Base-by-base conservation (phyloP, 2,888 invertebrate species). In the Beris chalybata region DNA sequence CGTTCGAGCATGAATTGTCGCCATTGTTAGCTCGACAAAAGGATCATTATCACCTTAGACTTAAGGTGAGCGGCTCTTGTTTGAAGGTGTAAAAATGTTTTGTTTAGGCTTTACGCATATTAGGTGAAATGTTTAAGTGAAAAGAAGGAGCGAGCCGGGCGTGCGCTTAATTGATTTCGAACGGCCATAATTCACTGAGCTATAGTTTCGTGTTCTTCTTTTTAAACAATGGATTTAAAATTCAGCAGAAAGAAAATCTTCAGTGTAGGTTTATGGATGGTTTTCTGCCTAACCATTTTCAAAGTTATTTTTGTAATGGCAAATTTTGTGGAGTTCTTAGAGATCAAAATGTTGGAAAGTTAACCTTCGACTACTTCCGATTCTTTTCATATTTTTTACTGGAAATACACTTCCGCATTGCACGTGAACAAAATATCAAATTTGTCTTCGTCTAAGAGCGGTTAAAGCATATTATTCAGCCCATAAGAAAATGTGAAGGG, bases 21-120 rank as follows among this genome's bases (percentile, higher is more conserved):
- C 12, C n/a, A 53, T 61, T 61, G 48, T 59, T 6, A 4, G 5
- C 15, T 15, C 32, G 61, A 61, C 61, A 61, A 61, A 50, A 22
- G 29, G 11, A 13, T 61, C 61, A 61, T 61, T 61, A 61, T 61
- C 52, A 50, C 61, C 50, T 61, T 61, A 38, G 22, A 50, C 50
- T 61, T 30, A 9, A 22, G 32, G 52, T 52, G 52, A 50, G 50
- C 61, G 52, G 43, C 22, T 38, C 32, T 61, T 61, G 61, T 61
- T 61, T 52, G 52, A 38, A 38, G 58, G 12, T 48, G n/a, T 47
- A 15, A 29, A 48, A 52, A 32, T 38, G 11, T 47, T 47, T 6
- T 61, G 57, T 61, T 61, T 52, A 13, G 61, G 15, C 52, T 50
- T 61, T 15, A 38, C 52, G 43, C 61, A 15, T 15, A 52, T 52